Percentiles rank a stretch among this genome's conserved stretches.
Conservation (phyloP, 2,888 invertebrate genomes). For the Vesta saturnalis region DNA sequence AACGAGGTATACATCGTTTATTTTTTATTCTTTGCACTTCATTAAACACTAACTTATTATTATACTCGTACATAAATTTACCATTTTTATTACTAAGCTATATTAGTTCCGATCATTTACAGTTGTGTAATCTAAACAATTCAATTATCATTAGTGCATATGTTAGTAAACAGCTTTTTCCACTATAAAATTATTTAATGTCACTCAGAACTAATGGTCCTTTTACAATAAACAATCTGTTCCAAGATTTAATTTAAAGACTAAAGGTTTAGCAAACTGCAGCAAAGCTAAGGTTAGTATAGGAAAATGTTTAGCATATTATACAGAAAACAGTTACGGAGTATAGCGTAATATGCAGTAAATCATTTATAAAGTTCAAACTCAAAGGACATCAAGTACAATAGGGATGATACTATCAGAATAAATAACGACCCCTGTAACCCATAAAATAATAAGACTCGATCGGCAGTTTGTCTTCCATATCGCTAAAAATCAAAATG, state of each 20-base stretch:
- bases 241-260: constrained; percentile 23
- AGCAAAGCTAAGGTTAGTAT: constrained; percentile 17
- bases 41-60: too few relatives aligned
- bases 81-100: too few relatives aligned
- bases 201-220: too few relatives aligned
- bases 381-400: constrained; percentile 31
- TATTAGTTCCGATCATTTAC: too few relatives aligned
- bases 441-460: constrained; percentile 37
- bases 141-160: too few relatives aligned
- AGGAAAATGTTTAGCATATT: constrained; percentile 17
- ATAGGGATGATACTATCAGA: constrained; percentile 36
- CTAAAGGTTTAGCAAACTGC: constrained; percentile 13
- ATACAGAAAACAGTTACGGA: constrained; percentile 18
- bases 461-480: constrained; percentile 33
- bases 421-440: constrained; percentile 36
- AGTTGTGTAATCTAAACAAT: too few relatives aligned
- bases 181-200: too few relatives aligned
- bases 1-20: too few relatives aligned
- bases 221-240: too few relatives aligned
- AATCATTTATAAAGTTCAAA: constrained; percentile 32
- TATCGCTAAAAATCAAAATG: constrained; percentile 41
- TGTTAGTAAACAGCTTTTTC: too few relatives aligned
- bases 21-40: too few relatives aligned
- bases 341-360: constrained; percentile 25
- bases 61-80: too few relatives aligned